These are phyloP conservation scores for Chelmon rostratus DNA, from an alignment of 2,797 vertebrate species.

Conservation along the genomic window DNA sequence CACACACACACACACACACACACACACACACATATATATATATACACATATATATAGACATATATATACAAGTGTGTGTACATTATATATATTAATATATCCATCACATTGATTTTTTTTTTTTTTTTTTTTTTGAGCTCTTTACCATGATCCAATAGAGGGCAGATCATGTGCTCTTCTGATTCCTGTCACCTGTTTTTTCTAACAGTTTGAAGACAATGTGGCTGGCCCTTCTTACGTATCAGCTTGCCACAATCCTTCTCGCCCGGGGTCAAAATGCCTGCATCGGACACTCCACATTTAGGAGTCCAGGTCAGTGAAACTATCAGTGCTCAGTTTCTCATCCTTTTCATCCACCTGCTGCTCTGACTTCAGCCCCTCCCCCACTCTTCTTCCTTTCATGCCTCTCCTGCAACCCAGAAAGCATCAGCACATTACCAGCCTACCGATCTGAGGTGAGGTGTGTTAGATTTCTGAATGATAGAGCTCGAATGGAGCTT, in stretches of 20 bases:
- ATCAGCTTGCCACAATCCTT: conserved; percentile 66
- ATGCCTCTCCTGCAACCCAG: conserved; percentile 14
- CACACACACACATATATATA: too few species aligned
- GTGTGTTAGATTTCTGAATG: background rate
- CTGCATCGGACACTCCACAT: conserved; percentile 71
- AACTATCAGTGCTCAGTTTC: background rate
- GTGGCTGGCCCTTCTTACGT: conserved; percentile 69
- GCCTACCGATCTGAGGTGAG: background rate
- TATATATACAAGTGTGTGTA: too few species aligned
- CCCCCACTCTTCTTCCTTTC: background rate
- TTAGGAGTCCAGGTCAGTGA: conserved; percentile 79
- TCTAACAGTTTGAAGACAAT: conserved; percentile 67
- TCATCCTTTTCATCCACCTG: conserved; percentile 15
- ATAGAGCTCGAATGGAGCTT: conserved; percentile 4
- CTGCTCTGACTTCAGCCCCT: background rate
- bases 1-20: too few species aligned
- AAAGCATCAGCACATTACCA: background rate
- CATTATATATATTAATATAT: too few species aligned
- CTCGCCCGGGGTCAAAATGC: conserved; percentile 53
- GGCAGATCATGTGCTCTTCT: background rate
- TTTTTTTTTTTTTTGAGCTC: too few species aligned
- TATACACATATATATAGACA: too few species aligned
- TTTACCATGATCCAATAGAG: background rate
- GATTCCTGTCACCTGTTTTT: background rate
- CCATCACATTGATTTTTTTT: too few species aligned